These are phyloP conservation scores for Aleadryas rufinucha DNA, from an alignment of 2,113 vertebrate species.

Conservation along the genomic window DNA sequence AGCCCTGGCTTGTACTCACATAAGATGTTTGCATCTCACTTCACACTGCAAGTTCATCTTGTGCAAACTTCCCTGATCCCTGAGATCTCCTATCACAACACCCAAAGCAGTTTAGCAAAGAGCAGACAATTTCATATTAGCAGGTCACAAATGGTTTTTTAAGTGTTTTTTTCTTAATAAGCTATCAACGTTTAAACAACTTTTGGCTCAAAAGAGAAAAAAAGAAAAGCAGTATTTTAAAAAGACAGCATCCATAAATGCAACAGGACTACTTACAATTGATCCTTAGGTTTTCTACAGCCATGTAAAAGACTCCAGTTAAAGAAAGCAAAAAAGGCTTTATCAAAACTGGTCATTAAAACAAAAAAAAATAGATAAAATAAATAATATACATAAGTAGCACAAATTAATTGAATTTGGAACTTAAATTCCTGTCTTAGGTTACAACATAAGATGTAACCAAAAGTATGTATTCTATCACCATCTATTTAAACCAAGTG, in stretches of 20 bases:
- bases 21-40: not conserved
- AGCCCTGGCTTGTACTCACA: not conserved
- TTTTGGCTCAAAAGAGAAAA: not conserved
- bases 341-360: not conserved
- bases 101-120: not conserved
- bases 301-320: slow-evolving; percentile 83
- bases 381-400: not conserved
- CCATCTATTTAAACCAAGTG: too few relatives aligned
- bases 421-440: not conserved
- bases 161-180: not conserved
- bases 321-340: slow-evolving; percentile 73
- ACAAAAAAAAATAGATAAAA: not conserved
- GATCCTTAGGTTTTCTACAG: slow-evolving; percentile 95
- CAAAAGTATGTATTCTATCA: too few relatives aligned
- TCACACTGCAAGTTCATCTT: not conserved
- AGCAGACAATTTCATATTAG: not conserved
- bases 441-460: too few relatives aligned
- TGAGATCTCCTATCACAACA: not conserved
- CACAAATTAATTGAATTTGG: not conserved
- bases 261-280: slow-evolving; percentile 83
- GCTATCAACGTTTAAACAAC: not conserved
- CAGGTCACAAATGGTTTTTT: not conserved
- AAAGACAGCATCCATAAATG: not conserved
- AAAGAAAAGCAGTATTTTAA: not conserved
- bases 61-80: not conserved